Evolutionary conservation across 2,797 vertebrate genomes (phyloP), one percentile per base, ranked within the genome.

Genomic region (Gambelia wislizenii): DNA sequence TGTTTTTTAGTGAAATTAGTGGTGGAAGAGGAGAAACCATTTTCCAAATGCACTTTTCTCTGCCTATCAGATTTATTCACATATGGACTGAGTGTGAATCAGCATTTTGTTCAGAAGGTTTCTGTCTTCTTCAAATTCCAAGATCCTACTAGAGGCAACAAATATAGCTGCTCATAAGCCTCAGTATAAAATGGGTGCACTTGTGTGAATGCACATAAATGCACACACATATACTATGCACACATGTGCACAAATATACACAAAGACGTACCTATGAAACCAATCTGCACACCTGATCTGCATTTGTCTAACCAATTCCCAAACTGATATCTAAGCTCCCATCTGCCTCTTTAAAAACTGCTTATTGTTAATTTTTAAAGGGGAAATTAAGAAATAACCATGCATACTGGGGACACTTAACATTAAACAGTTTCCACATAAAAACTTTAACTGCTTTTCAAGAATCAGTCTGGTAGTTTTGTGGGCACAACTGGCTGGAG

Each of bases 91-190:
- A 85, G 33, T 77, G 22, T 52, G 20, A 86, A 5, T n/a, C 64
- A 90, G 83, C 56, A 90, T 91, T 89, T 84, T 42, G 91, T 75
- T n/a, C 85, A 88, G 25, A 86, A 91, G n/a, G 47, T 83, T 49
- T 74, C 20, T 0, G 0, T 84, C 3, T 91, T 89, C 44, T 61
- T 33, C 4, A 27, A 52, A 86, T 49, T 84, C 61, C 70, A 20
- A 74, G 8, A 83, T 64, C n/a, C 78, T 52, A 83, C 20, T 20
- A 87, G 42, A 83, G 69, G 6, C 52, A 87, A 30, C 54, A 87
- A 30, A 30, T 8, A 86, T 8, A 30, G 52, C 14, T 39, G 13
- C 47, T 30, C 44, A 69, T 25, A n/a, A n/a, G 67, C 54, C 18
- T 74, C 49, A 9, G 5, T 59, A n/a, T 33, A 59, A 39, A 59